Conservation (phyloP, 2,888 invertebrate species). For the Agonopterix subpropinquella region DNA sequence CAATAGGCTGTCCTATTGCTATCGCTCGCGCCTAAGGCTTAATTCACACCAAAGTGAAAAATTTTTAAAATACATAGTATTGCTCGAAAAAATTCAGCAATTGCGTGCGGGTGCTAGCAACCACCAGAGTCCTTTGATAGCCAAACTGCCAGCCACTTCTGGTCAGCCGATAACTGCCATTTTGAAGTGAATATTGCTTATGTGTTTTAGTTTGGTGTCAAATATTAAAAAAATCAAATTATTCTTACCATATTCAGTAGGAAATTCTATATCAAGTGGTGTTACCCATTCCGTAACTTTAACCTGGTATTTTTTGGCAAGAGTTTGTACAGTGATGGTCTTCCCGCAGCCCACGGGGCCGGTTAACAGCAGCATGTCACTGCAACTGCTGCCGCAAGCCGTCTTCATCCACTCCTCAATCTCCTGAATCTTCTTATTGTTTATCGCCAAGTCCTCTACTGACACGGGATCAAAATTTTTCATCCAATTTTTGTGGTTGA, state of each 20-base stretch:
- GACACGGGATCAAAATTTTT: conserved; percentile 75
- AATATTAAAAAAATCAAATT: neutral
- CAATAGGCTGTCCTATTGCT: too few species aligned
- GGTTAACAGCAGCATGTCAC: conserved; percentile 80
- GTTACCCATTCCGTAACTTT: conserved; percentile 88
- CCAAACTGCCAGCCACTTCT: too few species aligned
- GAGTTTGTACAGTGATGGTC: conserved; percentile 80
- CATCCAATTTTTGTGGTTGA: conserved; percentile 71
- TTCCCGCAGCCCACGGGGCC: conserved; percentile 93
- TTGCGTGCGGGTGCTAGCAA: too few species aligned
- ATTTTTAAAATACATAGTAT: too few species aligned
- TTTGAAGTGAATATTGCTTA: too few species aligned
- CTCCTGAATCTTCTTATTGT: conserved; percentile 84
- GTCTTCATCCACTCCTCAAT: conserved; percentile 80
- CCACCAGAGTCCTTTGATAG: too few species aligned
- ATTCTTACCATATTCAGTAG: conserved; percentile 62
- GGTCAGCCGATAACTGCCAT: too few species aligned
- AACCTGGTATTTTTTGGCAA: conserved; percentile 78
- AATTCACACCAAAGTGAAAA: too few species aligned
- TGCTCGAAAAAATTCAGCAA: too few species aligned
- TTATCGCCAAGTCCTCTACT: conserved; percentile 81
- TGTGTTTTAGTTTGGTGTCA: neutral
- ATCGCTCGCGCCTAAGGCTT: too few species aligned
- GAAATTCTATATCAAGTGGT: conserved; percentile 81
- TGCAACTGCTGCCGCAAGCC: conserved; percentile 34